phyloP scores from a whole-genome alignment of 2,888 invertebrate species.

The Gastracanthus pulcherrimus region DNA sequence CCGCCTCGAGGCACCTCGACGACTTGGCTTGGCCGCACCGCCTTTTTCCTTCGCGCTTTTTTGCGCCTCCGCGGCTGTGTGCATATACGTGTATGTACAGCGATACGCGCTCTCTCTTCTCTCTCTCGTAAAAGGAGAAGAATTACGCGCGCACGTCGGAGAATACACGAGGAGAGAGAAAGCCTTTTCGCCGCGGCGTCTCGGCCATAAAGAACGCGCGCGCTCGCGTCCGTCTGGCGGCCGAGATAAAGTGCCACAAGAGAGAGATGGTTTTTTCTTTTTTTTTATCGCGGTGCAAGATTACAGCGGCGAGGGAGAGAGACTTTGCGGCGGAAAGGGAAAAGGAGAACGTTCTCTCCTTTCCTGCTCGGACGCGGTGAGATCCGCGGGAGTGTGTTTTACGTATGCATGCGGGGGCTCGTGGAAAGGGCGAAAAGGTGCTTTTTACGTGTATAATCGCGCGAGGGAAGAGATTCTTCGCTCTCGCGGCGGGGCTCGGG shows the following conservation, averaged over 20 bases:
- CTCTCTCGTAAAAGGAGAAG: too few relatives aligned
- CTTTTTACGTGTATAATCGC: too few relatives aligned
- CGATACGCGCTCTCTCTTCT: background rate
- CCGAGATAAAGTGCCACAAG: background rate
- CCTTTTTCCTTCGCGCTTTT: background rate
- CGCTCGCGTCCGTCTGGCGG: background rate
- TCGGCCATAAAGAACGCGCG: constrained; percentile 6
- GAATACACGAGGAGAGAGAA: background rate
- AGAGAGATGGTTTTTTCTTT: background rate
- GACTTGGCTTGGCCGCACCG: background rate
- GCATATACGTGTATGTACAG: background rate
- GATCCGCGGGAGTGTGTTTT: constrained; percentile 6
- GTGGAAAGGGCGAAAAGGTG: too few relatives aligned
- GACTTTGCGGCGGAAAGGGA: constrained; percentile 24
- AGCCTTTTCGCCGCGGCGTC: too few relatives aligned
- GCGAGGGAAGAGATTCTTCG: background rate
- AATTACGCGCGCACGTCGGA: too few relatives aligned
- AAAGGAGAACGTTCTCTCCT: background rate
- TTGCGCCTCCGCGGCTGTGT: background rate
- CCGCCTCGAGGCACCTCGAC: background rate
- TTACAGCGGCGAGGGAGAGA: constrained; percentile 18
- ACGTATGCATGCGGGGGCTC: background rate
- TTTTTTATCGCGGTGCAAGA: constrained; percentile 30
- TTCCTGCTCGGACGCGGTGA: too few relatives aligned
- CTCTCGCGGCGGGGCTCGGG: background rate